These are phyloP conservation scores for Takifugu flavidus DNA, from an alignment of 2,113 vertebrate genomes.

Conservation along the genomic window DNA sequence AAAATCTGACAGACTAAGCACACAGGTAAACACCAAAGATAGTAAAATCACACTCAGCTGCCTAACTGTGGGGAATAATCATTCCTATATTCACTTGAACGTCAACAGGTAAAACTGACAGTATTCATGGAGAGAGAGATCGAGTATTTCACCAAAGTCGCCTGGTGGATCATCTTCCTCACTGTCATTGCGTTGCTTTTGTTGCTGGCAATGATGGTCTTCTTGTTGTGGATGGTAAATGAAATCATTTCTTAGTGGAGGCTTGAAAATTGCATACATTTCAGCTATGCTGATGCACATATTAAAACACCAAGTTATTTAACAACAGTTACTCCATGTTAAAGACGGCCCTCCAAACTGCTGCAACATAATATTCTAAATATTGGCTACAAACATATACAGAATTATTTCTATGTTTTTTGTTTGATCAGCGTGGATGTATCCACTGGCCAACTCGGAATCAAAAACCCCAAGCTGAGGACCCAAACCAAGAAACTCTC, in stretches of 20 bases:
- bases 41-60: no score
- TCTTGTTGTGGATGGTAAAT: constrained; percentile 61
- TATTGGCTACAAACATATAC: not conserved
- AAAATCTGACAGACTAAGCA: constrained; percentile 55
- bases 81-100: no score
- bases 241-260: not conserved
- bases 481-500: constrained; percentile 2
- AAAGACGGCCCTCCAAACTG: not conserved
- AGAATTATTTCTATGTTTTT: not conserved
- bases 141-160: constrained; percentile 42
- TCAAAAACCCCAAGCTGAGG: constrained; percentile 6
- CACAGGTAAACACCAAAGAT: constrained; percentile 71
- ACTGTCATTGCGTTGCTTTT: constrained; percentile 53
- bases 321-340: not conserved
- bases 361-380: not conserved
- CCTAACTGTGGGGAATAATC: no score
- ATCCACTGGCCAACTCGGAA: constrained; percentile 1
- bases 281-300: no score
- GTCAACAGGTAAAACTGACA: constrained; percentile 58
- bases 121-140: constrained; percentile 78
- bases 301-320: no score
- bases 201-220: constrained; percentile 36
- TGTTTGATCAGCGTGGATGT: constrained; percentile 42
- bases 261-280: no score
- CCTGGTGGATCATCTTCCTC: constrained; percentile 70